phyloP scores from a whole-genome alignment of 2,797 vertebrate genomes.

The Mionectes olivaceus region DNA sequence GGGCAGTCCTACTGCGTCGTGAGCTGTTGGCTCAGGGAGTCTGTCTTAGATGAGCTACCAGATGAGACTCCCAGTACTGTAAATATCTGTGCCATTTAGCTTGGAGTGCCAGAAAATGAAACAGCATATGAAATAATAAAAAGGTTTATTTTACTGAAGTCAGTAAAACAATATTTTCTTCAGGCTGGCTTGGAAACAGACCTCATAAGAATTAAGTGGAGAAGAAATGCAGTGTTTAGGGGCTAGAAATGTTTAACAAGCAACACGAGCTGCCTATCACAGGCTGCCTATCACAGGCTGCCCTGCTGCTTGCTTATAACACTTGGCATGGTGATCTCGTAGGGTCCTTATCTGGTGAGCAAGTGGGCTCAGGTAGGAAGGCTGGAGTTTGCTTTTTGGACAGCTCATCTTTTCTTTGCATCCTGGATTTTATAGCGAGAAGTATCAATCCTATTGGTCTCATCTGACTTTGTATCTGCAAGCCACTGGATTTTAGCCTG shows the following conservation, averaged over 20 bases:
- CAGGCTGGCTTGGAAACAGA: background rate
- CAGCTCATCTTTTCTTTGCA: background rate
- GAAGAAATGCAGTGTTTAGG: background rate
- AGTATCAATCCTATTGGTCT: background rate
- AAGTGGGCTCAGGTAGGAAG: background rate
- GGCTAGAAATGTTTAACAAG: background rate
- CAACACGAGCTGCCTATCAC: rapidly evolving
- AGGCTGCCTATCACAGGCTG: rapidly evolving
- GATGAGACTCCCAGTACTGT: background rate
- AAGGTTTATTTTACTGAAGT: background rate
- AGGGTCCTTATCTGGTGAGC: background rate
- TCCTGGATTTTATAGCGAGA: background rate
- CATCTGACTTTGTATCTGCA: background rate
- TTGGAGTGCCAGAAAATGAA: slow-evolving; percentile 13
- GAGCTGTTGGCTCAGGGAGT: background rate
- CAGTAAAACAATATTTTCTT: background rate
- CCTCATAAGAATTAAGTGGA: background rate
- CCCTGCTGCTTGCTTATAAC: background rate
- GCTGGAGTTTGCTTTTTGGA: background rate
- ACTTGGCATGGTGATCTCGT: background rate
- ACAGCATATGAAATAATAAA: background rate
- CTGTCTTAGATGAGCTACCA: background rate
- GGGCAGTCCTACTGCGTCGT: background rate
- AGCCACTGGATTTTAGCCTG: background rate
- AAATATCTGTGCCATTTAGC: background rate